Conservation (phyloP, 2,888 invertebrate species). For the Cephus sareptanus region DNA sequence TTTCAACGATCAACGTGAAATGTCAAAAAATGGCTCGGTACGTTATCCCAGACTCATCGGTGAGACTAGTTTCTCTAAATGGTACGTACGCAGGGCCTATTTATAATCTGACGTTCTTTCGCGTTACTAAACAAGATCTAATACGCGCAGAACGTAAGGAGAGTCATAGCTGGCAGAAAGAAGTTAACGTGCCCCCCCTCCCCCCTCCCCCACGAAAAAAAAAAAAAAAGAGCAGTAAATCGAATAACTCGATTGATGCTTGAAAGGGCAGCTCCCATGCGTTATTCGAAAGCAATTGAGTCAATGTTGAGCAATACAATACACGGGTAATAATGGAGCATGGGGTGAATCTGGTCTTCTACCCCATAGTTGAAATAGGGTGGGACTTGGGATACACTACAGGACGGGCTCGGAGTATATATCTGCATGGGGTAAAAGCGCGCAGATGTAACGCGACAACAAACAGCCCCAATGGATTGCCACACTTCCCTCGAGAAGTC, state of each 20-base stretch:
- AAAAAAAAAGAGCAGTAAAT: slow-evolving; percentile 63
- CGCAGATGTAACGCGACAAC: slow-evolving; percentile 64
- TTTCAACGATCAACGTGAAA: neutral
- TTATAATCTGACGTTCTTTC: neutral
- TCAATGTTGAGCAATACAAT: slow-evolving; percentile 66
- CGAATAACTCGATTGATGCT: slow-evolving; percentile 63
- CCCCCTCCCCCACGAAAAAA: slow-evolving; percentile 30
- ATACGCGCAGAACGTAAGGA: slow-evolving; percentile 16
- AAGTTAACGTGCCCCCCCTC: slow-evolving; percentile 22
- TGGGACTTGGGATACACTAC: neutral
- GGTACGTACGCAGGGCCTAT: neutral
- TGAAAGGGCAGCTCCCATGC: slow-evolving; percentile 39
- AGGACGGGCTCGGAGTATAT: slow-evolving; percentile 8
- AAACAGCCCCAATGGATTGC: slow-evolving; percentile 56
- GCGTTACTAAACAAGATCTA: neutral
- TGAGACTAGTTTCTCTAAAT: neutral
- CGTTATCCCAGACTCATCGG: neutral
- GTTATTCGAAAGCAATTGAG: slow-evolving; percentile 67
- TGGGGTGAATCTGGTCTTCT: slow-evolving; percentile 61
- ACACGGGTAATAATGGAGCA: slow-evolving; percentile 65
- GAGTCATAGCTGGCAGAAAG: slow-evolving; percentile 34
- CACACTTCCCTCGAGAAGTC: slow-evolving; percentile 30
- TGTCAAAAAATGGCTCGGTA: neutral
- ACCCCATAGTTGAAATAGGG: slow-evolving; percentile 3
- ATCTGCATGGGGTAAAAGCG: slow-evolving; percentile 49